Conservation (phyloP, 2,888 invertebrate genomes). For the Acanthosepion lycidas region DNA sequence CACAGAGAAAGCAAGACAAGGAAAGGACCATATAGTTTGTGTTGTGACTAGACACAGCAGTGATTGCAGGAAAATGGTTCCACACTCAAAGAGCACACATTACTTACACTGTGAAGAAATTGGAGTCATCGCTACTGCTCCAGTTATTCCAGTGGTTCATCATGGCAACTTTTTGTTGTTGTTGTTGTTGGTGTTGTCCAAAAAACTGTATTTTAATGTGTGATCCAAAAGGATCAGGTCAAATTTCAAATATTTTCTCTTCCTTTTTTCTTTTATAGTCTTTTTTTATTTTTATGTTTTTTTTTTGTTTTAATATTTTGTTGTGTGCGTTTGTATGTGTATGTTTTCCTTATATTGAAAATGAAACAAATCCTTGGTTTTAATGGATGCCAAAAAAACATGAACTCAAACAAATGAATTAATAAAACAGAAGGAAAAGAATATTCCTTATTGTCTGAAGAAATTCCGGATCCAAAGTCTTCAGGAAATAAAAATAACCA, state of each 20-base stretch:
- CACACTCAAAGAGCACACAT: neutral
- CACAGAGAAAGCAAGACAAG: neutral
- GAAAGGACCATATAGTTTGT: neutral
- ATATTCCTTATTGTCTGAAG: neutral
- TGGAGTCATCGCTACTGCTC: constrained; percentile 16
- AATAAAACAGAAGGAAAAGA: neutral
- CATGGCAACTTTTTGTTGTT: neutral
- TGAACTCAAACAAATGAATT: neutral
- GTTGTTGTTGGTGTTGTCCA: neutral
- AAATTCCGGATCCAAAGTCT: neutral
- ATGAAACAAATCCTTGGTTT: no score
- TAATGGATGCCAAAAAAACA: no score
- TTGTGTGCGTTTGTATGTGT: neutral
- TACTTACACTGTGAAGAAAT: constrained; percentile 18
- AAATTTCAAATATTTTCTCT: neutral
- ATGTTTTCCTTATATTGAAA: neutral
- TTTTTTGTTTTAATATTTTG: neutral
- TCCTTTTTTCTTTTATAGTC: no score
- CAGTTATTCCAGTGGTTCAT: neutral
- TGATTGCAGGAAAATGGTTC: neutral
- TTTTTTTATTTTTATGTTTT: neutral
- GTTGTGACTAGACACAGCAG: neutral
- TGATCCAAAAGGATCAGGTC: neutral
- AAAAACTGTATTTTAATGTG: neutral
- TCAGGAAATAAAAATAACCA: neutral